A percentile compares a stretch with the other conserved stretches of the same genome.
Evolutionary conservation across 1,140 invertebrate species (phyloP).

Genomic region (Scaptodrosophila lebanonensis): DNA sequence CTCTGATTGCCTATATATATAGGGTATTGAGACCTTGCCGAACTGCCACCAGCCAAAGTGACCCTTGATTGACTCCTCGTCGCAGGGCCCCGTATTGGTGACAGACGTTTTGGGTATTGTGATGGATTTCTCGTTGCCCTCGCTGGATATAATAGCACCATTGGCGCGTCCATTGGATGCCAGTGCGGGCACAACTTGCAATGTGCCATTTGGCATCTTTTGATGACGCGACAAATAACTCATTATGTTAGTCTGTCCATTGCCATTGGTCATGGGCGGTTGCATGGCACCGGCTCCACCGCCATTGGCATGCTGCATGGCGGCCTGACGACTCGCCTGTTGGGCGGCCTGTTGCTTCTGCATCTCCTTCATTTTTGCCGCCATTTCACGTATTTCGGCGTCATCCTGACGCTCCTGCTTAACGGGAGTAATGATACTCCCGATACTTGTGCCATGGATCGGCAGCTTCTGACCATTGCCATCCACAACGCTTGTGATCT

Average conservation of each 20-base stretch:
- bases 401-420: slow-evolving; percentile 91
- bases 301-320: slow-evolving; percentile 65
- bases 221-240: slow-evolving; percentile 80
- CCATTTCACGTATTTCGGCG: slow-evolving; percentile 89
- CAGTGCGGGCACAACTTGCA: slow-evolving; percentile 58
- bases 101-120: too few relatives aligned
- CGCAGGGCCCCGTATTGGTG: slow-evolving; percentile 76
- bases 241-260: slow-evolving; percentile 80
- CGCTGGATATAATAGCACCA: slow-evolving; percentile 23
- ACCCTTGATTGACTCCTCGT: slow-evolving; percentile 89
- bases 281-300: slow-evolving; percentile 44
- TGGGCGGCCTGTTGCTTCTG: slow-evolving; percentile 80
- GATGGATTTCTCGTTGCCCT: slow-evolving; percentile 29
- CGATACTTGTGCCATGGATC: slow-evolving; percentile 60
- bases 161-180: slow-evolving; percentile 42
- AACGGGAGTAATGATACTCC: slow-evolving; percentile 77
- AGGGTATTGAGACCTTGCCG: slow-evolving; percentile 91
- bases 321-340: slow-evolving; percentile 60
- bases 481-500: slow-evolving; percentile 63
- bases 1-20: slow-evolving; percentile 88
- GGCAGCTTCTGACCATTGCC: slow-evolving; percentile 65
- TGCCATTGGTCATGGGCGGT: slow-evolving; percentile 62
- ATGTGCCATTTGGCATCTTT: slow-evolving; percentile 67
- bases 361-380: slow-evolving; percentile 90
- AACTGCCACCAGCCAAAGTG: slow-evolving; percentile 93